A percentile compares a stretch with the other conserved stretches of the same genome.
Evolutionary conservation across 2,797 vertebrate species (phyloP).

Genomic region (Lagodon rhomboides): DNA sequence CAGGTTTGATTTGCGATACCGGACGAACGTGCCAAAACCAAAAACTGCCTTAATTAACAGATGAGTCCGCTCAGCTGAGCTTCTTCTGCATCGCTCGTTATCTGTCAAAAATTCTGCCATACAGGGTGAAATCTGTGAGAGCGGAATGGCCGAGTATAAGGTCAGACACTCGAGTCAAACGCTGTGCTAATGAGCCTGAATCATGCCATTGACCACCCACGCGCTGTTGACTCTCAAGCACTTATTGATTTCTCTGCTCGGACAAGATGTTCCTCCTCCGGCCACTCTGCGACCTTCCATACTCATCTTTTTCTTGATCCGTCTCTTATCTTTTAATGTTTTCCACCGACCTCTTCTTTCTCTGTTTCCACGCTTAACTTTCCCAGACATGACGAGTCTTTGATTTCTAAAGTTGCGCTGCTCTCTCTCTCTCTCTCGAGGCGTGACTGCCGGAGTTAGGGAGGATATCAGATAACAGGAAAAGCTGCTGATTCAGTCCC

Average conservation of each 20-base stretch:
- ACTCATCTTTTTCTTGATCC: constrained; percentile 34
- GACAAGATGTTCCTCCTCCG: constrained; percentile 51
- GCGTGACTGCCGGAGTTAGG: constrained; percentile 18
- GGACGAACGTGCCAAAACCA: constrained; percentile 22
- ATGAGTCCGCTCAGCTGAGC: constrained; percentile 7
- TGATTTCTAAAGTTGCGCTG: constrained; percentile 34
- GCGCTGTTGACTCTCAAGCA: constrained; percentile 56
- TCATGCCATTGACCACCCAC: constrained; percentile 66
- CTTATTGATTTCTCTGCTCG: constrained; percentile 65
- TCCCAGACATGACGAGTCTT: constrained; percentile 40
- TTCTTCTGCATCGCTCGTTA: constrained; percentile 38
- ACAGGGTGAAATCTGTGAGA: constrained; percentile 17
- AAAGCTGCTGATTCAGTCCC: constrained; percentile 61
- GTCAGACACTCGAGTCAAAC: constrained; percentile 70
- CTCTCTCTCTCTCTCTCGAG: constrained; percentile 4
- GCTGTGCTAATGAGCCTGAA: constrained; percentile 72
- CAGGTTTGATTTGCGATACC: constrained; percentile 35
- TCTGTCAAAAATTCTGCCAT: constrained; percentile 24
- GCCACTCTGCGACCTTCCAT: constrained; percentile 49
- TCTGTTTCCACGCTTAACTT: constrained; percentile 36
- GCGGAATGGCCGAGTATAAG: constrained; percentile 39
- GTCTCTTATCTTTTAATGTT: constrained; percentile 43
- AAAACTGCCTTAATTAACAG: constrained; percentile 43
- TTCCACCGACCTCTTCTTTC: constrained; percentile 23
- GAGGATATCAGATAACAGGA: constrained; percentile 41